Base-by-base conservation (phyloP, 2,797 vertebrate genomes). In the Tenualosa ilisha region DNA sequence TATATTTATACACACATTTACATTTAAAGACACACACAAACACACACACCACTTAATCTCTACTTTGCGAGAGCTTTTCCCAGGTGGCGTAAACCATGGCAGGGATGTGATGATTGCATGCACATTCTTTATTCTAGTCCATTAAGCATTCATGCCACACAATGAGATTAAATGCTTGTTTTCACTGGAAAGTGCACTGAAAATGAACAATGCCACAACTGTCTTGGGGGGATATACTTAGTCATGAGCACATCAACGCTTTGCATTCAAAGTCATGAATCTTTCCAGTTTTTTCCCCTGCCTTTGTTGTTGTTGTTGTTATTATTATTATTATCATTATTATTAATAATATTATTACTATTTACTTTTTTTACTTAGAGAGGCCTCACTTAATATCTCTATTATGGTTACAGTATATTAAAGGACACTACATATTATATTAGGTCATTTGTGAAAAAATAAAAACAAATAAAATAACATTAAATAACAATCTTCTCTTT, bases 161-260 rank as follows among this genome's bases (percentile, higher is more conserved):
- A 85, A 72, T 84, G 87, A 85, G 82, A 90, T 86, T 88, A 86
- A 90, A 86, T 88, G 68, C 87, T 86, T 90, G 85, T 90, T 91
- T 91, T 89, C 81, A 82, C 81, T 82, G 87, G 15, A 85, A 84
- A 86, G 89, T 81, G 81, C 87, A 84, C 31, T 84, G 83, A 85
- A 86, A 54, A 81, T 46, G 40, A 59, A 90, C 65, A 91, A 88
- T 72, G 61, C 53, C 2, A 83, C 85, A 89, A 84, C 82, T 49
- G 81, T 90, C 86, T 91, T 46, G 63, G 83, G 63, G 56, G 84
- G 85, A 61, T 90, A 84, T 7, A 22, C 56, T 68, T 46, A 84
- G 81, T 87, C 89, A 81, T 56, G 84, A 86, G n/a, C 68, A 83
- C 81, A 87, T 90, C 6, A 88, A 91, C 6, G 61, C 46, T 83